Evolutionary conservation across 2,797 vertebrate species (phyloP).

Genomic region (Pempheris klunzingeri): DNA sequence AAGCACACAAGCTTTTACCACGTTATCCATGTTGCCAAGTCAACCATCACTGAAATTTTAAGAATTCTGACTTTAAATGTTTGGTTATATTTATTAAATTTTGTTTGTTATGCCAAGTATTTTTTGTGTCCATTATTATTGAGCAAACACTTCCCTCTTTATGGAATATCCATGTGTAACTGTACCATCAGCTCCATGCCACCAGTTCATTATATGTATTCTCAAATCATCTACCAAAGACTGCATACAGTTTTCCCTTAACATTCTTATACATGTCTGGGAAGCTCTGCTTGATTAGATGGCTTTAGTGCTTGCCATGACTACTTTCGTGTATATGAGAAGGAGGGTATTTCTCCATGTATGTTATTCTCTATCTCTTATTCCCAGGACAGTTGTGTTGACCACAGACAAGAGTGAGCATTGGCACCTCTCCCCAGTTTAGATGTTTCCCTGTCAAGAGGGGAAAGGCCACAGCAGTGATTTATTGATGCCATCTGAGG

Average conservation of each 20-base stretch:
- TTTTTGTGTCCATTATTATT: background rate
- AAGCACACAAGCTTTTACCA: background rate
- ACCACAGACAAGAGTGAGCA: slow-evolving; percentile 48
- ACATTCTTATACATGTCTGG: background rate
- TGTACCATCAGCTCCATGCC: background rate
- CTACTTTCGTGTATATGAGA: background rate
- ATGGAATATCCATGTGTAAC: background rate
- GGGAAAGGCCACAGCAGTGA: slow-evolving; percentile 80
- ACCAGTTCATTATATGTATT: background rate
- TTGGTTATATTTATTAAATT: too few relatives aligned
- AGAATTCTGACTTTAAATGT: background rate
- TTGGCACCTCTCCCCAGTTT: slow-evolving; percentile 76
- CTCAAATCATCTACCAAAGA: background rate
- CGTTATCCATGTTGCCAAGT: background rate
- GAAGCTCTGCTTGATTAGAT: background rate
- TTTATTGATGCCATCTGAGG: slow-evolving; percentile 81
- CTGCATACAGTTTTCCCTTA: background rate
- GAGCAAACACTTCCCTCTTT: background rate
- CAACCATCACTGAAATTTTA: background rate
- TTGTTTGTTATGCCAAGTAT: too few relatives aligned
- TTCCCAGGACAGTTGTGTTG: slow-evolving; percentile 20
- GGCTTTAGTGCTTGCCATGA: background rate
- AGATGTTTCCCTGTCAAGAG: slow-evolving; percentile 78
- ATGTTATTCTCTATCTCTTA: slow-evolving; percentile 3
- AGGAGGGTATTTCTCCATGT: background rate